phyloP scores from a whole-genome alignment of 2,113 vertebrate species.

The Phrynocephalus versicolor region DNA sequence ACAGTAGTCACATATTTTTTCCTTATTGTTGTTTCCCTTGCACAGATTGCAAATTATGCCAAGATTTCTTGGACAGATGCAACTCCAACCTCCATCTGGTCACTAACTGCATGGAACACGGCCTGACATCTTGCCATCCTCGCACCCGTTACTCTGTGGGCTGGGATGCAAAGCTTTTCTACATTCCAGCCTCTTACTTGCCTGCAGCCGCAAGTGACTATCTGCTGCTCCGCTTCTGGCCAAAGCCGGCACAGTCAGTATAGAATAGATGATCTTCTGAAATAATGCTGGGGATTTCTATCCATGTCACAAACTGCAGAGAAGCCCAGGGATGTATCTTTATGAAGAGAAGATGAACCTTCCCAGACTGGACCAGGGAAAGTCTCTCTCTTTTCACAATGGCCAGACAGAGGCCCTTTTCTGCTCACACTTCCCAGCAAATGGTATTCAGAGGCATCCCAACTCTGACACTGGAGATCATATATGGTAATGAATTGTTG shows the following conservation, averaged over 20 bases:
- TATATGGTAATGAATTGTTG: too few relatives aligned
- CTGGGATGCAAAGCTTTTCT: conserved; percentile 77
- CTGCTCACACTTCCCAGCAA: too few relatives aligned
- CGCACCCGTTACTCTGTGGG: conserved; percentile 73
- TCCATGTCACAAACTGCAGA: too few relatives aligned
- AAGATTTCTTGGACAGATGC: not conserved
- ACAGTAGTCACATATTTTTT: not conserved
- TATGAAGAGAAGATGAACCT: too few relatives aligned
- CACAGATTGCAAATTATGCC: not conserved
- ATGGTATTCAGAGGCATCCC: too few relatives aligned
- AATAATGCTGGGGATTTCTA: not conserved
- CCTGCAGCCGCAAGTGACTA: conserved; percentile 76
- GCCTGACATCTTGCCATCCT: conserved; percentile 73
- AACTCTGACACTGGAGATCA: too few relatives aligned
- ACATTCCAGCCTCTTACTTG: conserved; percentile 74
- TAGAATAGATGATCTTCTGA: not conserved
- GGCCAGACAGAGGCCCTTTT: too few relatives aligned
- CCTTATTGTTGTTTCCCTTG: not conserved
- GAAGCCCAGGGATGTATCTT: too few relatives aligned
- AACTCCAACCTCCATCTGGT: conserved; percentile 67
- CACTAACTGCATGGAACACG: conserved; percentile 79
- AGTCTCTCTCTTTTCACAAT: too few relatives aligned
- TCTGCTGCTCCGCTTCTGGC: not conserved
- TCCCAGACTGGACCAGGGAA: too few relatives aligned
- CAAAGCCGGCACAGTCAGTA: not conserved